phyloP scores from a whole-genome alignment of 2,797 vertebrate species.

The Jordanella pulchra region DNA sequence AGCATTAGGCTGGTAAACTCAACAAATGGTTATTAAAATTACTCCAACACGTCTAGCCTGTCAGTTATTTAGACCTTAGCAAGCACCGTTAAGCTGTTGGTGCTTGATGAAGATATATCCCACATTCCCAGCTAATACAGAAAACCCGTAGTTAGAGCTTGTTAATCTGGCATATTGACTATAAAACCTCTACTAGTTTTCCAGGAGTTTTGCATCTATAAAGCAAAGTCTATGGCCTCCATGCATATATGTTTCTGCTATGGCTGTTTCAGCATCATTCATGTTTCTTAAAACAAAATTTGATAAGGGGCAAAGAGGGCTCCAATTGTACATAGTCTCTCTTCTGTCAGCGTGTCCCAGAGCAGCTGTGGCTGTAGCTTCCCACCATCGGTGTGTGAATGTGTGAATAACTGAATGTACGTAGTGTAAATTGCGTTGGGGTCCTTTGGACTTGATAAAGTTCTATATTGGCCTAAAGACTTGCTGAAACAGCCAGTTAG shows the following conservation, averaged over 20 bases:
- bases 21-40: constrained; percentile 35
- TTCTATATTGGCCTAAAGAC: too few relatives aligned
- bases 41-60: constrained; percentile 13
- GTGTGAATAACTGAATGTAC: too few relatives aligned
- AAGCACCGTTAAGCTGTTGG: constrained; percentile 26
- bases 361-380: too few relatives aligned
- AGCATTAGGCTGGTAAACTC: constrained; percentile 26
- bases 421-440: too few relatives aligned
- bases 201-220: constrained; percentile 50
- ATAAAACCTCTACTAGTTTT: constrained; percentile 22
- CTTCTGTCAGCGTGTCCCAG: too few relatives aligned
- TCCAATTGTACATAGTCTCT: too few relatives aligned
- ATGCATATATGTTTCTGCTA: constrained; percentile 35
- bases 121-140: not conserved
- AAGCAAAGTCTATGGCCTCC: constrained; percentile 54
- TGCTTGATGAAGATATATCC: not conserved
- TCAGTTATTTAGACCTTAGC: not conserved
- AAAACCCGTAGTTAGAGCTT: constrained; percentile 8
- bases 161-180: constrained; percentile 13
- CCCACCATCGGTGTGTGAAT: too few relatives aligned
- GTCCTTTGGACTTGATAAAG: too few relatives aligned
- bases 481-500: too few relatives aligned
- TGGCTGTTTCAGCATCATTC: not conserved
- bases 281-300: not conserved
- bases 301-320: too few relatives aligned